Percentiles rank a stretch among this genome's conserved stretches.
Evolutionary conservation across 2,113 vertebrate genomes (phyloP).

Genomic region (Zosterops lateralis): DNA sequence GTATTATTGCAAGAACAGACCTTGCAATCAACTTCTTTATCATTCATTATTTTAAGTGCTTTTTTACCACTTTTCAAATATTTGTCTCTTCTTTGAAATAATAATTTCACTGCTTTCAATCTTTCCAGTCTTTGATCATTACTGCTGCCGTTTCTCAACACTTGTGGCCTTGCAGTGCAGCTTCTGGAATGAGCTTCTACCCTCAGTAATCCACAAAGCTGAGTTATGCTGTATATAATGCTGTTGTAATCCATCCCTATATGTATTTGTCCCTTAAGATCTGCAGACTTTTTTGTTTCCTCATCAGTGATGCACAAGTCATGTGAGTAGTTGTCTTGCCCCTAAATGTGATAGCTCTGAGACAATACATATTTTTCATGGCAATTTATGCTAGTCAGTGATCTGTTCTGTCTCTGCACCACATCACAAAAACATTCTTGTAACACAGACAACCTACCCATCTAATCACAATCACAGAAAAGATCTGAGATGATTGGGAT

Average conservation of each 20-base stretch:
- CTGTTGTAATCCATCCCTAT: neutral
- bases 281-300: neutral
- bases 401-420: neutral
- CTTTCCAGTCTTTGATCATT: neutral
- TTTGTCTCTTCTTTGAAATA: neutral
- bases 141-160: neutral
- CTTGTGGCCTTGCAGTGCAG: neutral
- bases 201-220: neutral
- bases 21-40: neutral
- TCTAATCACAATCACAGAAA: slow-evolving; percentile 47
- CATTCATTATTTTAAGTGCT: neutral
- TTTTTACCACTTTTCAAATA: neutral
- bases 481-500: slow-evolving; percentile 44
- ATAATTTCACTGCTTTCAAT: neutral
- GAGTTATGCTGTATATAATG: neutral
- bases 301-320: neutral
- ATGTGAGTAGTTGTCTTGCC: neutral
- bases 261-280: neutral
- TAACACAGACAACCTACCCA: slow-evolving; percentile 16
- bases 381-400: neutral
- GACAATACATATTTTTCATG: neutral
- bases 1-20: neutral
- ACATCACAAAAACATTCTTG: neutral
- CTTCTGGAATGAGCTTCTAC: neutral
- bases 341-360: neutral